A percentile compares a stretch with the other conserved stretches of the same genome.
Conservation (phyloP, 2,113 vertebrate species). For the Psophia crepitans region DNA sequence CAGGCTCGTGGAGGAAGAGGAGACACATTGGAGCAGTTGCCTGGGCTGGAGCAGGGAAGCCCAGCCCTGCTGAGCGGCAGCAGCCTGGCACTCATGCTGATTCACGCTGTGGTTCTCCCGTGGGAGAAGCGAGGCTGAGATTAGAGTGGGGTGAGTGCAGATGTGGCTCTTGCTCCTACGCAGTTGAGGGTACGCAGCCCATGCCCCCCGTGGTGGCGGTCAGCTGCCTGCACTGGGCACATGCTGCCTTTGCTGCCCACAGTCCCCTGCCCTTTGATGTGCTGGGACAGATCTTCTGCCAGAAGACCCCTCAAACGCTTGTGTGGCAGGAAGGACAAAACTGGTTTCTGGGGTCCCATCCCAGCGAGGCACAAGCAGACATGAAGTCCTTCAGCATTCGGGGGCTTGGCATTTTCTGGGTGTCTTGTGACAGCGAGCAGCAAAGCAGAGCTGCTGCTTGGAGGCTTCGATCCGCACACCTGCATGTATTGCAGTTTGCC, state of each 20-base stretch:
- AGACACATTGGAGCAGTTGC: fast-evolving
- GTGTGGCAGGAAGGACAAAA: background rate
- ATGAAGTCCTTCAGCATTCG: fast-evolving
- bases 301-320: background rate
- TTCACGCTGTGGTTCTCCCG: fast-evolving
- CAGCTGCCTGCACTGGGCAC: background rate
- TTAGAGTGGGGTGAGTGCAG: fast-evolving
- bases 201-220: fast-evolving
- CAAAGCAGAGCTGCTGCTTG: background rate
- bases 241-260: background rate
- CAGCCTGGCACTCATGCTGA: background rate
- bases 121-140: fast-evolving
- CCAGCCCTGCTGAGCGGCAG: background rate
- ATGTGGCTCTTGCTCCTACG: background rate
- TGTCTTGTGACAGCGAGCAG: background rate
- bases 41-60: background rate
- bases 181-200: background rate
- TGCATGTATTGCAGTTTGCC: fast-evolving
- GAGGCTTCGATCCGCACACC: fast-evolving
- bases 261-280: fast-evolving
- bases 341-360: background rate
- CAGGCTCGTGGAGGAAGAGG: background rate
- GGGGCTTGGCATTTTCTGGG: background rate
- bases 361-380: fast-evolving
- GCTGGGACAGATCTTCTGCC: background rate